A percentile compares a stretch with the other conserved stretches of the same genome.
These are phyloP conservation scores for Drusus annulatus DNA, from an alignment of 1,140 invertebrate genomes.

Conservation along the genomic window DNA sequence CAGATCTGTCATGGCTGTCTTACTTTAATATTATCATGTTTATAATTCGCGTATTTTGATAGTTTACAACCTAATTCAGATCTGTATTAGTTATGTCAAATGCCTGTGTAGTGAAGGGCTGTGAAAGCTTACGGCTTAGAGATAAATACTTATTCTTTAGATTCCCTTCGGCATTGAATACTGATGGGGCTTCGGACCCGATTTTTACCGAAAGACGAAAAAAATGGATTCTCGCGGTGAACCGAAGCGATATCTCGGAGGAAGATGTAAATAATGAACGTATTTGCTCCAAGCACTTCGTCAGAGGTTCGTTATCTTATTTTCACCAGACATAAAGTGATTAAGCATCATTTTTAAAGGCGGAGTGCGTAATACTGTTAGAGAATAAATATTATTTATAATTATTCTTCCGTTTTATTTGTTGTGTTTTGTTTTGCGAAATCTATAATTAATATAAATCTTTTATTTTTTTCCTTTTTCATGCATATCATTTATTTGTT, in stretches of 20 bases:
- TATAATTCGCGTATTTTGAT: neutral
- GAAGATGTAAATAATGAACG: slow-evolving; percentile 14
- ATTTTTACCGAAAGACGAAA: neutral
- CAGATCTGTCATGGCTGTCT: slow-evolving; percentile 11
- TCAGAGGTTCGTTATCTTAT: neutral
- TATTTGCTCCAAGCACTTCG: slow-evolving; percentile 15
- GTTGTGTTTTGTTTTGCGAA: too few relatives aligned
- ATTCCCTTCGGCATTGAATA: neutral
- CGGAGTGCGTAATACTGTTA: neutral
- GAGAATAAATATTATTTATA: too few relatives aligned
- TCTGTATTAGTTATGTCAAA: neutral
- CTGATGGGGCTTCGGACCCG: too few relatives aligned
- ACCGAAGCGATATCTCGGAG: neutral
- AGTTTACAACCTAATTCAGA: neutral
- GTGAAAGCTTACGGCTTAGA: neutral
- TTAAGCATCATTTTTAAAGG: neutral
- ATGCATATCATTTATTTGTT: too few relatives aligned
- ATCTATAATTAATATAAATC: too few relatives aligned
- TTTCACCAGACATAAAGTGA: neutral
- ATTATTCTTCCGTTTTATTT: too few relatives aligned
- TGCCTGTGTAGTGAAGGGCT: neutral
- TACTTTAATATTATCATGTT: neutral
- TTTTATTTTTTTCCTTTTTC: too few relatives aligned
- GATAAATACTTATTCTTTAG: neutral
- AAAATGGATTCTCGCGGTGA: neutral